These are phyloP conservation scores for Muschampia staudingeri DNA, from an alignment of 2,888 invertebrate genomes.

Conservation along the genomic window DNA sequence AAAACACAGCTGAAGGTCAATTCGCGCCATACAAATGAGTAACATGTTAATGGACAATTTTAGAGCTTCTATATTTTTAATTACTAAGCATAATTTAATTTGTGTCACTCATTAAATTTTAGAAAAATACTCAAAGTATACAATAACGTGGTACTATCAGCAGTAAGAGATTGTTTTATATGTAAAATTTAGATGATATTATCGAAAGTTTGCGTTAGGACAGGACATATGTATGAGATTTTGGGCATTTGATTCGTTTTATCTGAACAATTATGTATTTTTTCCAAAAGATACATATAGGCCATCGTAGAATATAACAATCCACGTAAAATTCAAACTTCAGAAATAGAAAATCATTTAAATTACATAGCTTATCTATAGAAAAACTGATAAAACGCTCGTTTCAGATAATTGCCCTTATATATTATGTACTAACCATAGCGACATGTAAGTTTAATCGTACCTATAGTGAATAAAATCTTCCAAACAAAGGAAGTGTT, in stretches of 20 bases:
- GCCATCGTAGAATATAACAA: not conserved
- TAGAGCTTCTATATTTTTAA: not conserved
- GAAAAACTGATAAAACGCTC: not conserved
- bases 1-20: not conserved
- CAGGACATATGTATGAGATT: not conserved
- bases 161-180: not conserved
- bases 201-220: not conserved
- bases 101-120: not conserved
- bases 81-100: not conserved
- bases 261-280: not conserved
- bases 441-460: too few relatives aligned
- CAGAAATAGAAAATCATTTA: not conserved
- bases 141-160: not conserved
- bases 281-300: not conserved
- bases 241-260: not conserved
- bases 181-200: not conserved
- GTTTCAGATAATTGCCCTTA: not conserved
- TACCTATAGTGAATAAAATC: too few relatives aligned
- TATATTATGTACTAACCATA: not conserved
- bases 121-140: not conserved
- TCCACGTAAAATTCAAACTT: not conserved
- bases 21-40: not conserved
- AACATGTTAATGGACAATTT: not conserved
- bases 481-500: conserved; percentile 34
- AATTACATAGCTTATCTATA: not conserved